Evolutionary conservation across 2,113 vertebrate genomes (phyloP), one percentile per base, ranked within the genome.

Genomic region (Dipodomys spectabilis): DNA sequence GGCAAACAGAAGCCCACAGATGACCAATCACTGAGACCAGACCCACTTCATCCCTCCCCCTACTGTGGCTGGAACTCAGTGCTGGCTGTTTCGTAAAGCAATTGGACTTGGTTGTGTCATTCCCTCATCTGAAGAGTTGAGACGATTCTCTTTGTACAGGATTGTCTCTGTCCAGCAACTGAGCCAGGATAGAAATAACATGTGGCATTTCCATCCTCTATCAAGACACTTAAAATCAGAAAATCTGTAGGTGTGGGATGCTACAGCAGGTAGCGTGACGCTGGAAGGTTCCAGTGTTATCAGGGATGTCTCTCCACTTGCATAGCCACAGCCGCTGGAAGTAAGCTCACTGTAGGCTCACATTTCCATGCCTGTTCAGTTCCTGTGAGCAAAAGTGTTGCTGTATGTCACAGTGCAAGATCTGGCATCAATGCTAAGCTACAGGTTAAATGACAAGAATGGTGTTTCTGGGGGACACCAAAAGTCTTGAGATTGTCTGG

Each of bases 341-440:
- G 45, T 18, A 5, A 4, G 60, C 9, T 62, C 35, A 1, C 71
- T 45, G 28, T 18, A 2, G 53, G 19, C 62, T 64, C 62, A n/a
- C 20, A 30, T 64, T 64, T 64, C 18, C 28, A 64, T 13, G 16
- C 83, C 82, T 64, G 71, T 82, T 80, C 64, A 83, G 35, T 81
- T 69, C 20, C 16, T 45, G 2, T 35, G 65, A 77, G 25, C 64
- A 68, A 27, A 77, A 88, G 23, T 68, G 32, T 62, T 79, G 19
- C 65, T 92, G 82, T 73, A 44, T 13, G 84, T 86, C 27, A 53
- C 82, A 39, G 32, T 62, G 30, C 18, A 94, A 30, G 62, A 12
- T 35, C 85, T 91, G 71, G 75, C 35, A 88, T 80, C 65, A 93
- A 84, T 84, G 84, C 68, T 35, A 94, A 57, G 80, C 67, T 71